Conservation (phyloP, 1,140 invertebrate species). For the Heliconius eleuchia region DNA sequence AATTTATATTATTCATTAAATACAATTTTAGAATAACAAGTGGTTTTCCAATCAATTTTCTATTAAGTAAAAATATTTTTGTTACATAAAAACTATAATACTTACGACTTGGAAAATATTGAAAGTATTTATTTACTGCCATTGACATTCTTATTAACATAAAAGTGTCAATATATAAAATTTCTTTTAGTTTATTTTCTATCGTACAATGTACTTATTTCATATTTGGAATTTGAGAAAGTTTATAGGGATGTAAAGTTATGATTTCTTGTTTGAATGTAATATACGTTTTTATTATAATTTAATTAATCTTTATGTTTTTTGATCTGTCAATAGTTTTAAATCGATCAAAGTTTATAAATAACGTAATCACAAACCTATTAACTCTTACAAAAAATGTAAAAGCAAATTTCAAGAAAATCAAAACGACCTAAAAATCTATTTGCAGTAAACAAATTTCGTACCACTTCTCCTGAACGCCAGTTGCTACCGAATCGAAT, state of each 20-base stretch:
- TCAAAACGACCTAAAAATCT: background rate
- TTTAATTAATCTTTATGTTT: no score
- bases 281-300: no score
- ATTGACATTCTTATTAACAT: background rate
- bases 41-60: background rate
- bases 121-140: background rate
- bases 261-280: no score
- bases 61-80: constrained; percentile 2
- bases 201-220: background rate
- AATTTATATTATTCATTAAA: background rate
- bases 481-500: constrained; percentile 12
- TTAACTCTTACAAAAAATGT: background rate
- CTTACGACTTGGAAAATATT: background rate
- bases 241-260: no score
- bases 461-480: background rate
- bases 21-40: background rate
- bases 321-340: no score
- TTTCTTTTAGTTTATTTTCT: background rate
- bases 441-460: background rate
- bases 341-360: no score
- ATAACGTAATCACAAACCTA: background rate
- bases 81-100: background rate
- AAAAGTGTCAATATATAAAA: background rate
- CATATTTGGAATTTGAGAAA: background rate
- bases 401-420: background rate